Percentiles rank a stretch among this genome's conserved stretches.
Conservation (phyloP, 2,797 vertebrate genomes). For the Tiaroga cobitis region DNA sequence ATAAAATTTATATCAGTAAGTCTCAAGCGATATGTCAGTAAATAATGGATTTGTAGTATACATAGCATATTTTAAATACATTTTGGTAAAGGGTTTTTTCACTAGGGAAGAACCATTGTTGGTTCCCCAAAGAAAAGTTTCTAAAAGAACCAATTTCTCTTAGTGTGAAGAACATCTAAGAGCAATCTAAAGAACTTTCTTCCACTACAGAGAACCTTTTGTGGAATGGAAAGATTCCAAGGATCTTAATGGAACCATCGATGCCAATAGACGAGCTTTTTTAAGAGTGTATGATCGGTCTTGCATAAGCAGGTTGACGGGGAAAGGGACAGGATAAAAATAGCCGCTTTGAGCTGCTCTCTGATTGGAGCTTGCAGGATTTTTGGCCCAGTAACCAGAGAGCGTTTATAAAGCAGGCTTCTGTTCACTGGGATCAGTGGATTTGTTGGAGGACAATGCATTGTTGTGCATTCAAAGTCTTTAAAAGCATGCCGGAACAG, state of each 20-base stretch:
- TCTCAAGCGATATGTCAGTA: too few species aligned
- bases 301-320: slow-evolving; percentile 39
- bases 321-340: slow-evolving; percentile 72
- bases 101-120: too few species aligned
- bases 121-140: neutral
- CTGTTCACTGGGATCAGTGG: slow-evolving; percentile 72
- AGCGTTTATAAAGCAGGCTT: slow-evolving; percentile 73
- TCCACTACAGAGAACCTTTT: neutral
- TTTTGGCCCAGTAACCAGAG: slow-evolving; percentile 64
- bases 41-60: too few species aligned
- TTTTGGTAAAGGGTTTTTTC: too few species aligned
- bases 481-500: slow-evolving; percentile 9
- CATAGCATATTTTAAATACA: too few species aligned
- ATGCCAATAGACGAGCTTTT: neutral
- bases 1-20: too few species aligned
- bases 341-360: slow-evolving; percentile 74
- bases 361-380: slow-evolving; percentile 68
- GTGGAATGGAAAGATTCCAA: neutral
- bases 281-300: neutral
- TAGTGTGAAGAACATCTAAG: neutral
- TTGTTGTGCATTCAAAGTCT: slow-evolving; percentile 70
- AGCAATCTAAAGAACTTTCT: neutral
- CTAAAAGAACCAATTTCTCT: neutral
- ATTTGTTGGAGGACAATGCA: slow-evolving; percentile 76
- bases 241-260: neutral